Conservation (phyloP, 2,888 invertebrate genomes). For the Polyommatus iphigenia region DNA sequence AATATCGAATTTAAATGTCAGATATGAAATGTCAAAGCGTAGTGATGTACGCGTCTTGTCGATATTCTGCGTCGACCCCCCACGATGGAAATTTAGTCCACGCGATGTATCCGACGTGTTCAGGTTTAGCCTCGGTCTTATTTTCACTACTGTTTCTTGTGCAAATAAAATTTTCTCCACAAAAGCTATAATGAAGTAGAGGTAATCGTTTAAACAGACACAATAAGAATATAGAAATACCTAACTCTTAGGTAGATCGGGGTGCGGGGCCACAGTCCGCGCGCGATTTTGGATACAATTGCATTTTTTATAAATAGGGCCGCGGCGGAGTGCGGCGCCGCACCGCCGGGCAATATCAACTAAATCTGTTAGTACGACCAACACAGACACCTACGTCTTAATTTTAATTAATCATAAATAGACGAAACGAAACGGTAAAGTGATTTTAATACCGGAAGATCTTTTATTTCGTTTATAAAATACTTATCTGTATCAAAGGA, state of each 20-base stretch:
- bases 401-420: constrained; percentile 73
- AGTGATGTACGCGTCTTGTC: constrained; percentile 10
- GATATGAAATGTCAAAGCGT: constrained; percentile 9
- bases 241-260: constrained; percentile 61
- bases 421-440: constrained; percentile 73
- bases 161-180: constrained; percentile 72
- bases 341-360: constrained; percentile 63
- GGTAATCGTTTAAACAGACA: constrained; percentile 77
- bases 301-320: constrained; percentile 34
- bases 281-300: constrained; percentile 37
- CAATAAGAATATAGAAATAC: constrained; percentile 78
- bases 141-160: constrained; percentile 74
- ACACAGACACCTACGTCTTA: constrained; percentile 77
- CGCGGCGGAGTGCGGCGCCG: constrained; percentile 28
- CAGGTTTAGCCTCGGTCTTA: constrained; percentile 61
- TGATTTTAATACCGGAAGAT: constrained; percentile 74
- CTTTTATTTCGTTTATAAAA: constrained; percentile 76
- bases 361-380: constrained; percentile 75
- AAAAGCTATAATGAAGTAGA: constrained; percentile 75
- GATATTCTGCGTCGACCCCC: constrained; percentile 31
- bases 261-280: constrained; percentile 37
- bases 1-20: not conserved
- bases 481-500: constrained; percentile 77
- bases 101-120: constrained; percentile 34
- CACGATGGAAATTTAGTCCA: constrained; percentile 32